A percentile compares a stretch with the other conserved stretches of the same genome.
Evolutionary conservation across 30 jellyfish, hydroid and myxozoan species (phyloP).

Genomic region (Cassiopea andromeda): DNA sequence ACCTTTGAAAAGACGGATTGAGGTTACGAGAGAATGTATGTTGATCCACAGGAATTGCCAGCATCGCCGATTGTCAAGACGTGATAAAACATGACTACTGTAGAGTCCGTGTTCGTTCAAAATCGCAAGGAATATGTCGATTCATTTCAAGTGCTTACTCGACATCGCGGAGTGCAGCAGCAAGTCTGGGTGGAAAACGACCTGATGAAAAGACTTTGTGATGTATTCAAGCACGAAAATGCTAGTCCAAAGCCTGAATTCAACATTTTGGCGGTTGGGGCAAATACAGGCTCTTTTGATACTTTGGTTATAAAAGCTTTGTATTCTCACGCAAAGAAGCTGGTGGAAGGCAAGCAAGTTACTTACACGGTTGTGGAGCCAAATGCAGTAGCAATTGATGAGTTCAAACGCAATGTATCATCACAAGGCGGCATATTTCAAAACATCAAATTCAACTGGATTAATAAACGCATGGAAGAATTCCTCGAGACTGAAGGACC

Average conservation of each 20-base stretch:
- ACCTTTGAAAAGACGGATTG: no score
- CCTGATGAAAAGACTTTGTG: background rate
- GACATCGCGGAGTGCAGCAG: background rate
- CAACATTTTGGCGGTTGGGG: conserved; percentile 4
- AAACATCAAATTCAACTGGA: conserved; percentile 7
- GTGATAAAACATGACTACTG: no score
- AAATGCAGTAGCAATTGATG: background rate
- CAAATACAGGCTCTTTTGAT: conserved; percentile 12
- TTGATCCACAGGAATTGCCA: no score
- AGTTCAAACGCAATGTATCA: background rate
- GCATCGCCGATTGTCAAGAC: no score
- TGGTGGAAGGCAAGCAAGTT: background rate
- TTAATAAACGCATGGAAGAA: conserved; percentile 16
- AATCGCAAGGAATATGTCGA: background rate
- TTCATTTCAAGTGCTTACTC: background rate
- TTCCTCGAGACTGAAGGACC: background rate
- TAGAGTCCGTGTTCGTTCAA: background rate
- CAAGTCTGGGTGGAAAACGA: background rate
- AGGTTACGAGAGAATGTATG: no score
- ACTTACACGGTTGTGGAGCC: conserved; percentile 28
- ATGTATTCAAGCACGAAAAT: background rate
- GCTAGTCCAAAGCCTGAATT: background rate
- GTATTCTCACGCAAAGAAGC: background rate
- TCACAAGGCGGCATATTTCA: background rate
- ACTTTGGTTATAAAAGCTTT: conserved; percentile 1